Evolutionary conservation across 2,888 invertebrate genomes (phyloP).

Genomic region (Orthosia gracilis): DNA sequence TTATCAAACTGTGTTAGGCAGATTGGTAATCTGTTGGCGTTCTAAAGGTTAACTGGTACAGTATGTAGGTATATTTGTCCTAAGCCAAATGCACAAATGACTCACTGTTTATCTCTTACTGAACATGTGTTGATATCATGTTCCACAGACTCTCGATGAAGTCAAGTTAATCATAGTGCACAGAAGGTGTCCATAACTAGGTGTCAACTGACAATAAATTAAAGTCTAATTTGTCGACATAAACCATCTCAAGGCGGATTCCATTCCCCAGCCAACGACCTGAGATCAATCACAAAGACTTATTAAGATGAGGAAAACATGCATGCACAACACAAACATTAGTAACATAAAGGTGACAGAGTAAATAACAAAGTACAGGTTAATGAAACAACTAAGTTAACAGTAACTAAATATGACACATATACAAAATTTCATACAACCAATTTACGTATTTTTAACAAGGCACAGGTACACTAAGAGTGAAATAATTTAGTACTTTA

Average conservation of each 20-base stretch:
- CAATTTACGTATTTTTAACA: slow-evolving; percentile 19
- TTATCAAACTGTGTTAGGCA: not conserved
- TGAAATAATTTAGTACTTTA: slow-evolving; percentile 1
- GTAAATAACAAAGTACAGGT: slow-evolving; percentile 22
- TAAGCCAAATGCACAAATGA: not conserved
- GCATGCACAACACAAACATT: too few relatives aligned
- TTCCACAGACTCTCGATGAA: not conserved
- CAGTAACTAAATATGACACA: not conserved
- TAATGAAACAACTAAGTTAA: not conserved
- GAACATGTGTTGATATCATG: slow-evolving; percentile 2
- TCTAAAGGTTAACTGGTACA: not conserved
- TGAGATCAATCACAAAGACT: slow-evolving; percentile 4
- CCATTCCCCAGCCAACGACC: not conserved
- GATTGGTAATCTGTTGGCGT: not conserved
- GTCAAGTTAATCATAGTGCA: not conserved
- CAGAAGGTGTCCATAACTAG: too few relatives aligned
- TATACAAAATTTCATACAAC: not conserved
- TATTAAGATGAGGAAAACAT: slow-evolving; percentile 29
- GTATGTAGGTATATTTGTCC: not conserved
- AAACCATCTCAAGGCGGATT: not conserved
- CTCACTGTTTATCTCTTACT: not conserved
- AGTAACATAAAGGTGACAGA: slow-evolving; percentile 1
- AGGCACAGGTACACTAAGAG: not conserved
- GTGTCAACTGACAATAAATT: not conserved
- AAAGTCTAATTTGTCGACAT: not conserved